Percentiles rank a stretch among this genome's conserved stretches.
These are phyloP conservation scores for Chrysomallon squamiferum DNA, from an alignment of 1,140 invertebrate genomes.

Conservation along the genomic window DNA sequence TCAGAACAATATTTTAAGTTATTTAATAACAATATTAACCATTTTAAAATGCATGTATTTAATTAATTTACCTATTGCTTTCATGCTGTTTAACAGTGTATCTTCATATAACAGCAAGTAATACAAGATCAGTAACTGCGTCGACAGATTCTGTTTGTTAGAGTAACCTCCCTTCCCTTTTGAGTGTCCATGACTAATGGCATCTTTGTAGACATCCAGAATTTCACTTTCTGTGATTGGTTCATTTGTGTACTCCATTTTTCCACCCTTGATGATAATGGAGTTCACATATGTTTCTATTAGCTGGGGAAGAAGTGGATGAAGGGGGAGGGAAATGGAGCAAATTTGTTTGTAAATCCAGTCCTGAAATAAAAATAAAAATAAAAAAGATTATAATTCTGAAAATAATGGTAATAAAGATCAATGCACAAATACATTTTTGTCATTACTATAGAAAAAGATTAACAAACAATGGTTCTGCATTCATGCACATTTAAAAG, in stretches of 20 bases:
- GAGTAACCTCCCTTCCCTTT: not conserved
- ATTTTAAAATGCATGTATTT: too few relatives aligned
- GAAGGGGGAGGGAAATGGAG: constrained; percentile 82
- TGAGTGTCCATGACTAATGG: constrained; percentile 60
- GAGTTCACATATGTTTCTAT: constrained; percentile 96
- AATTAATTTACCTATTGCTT: constrained; percentile 68
- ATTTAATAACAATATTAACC: too few relatives aligned
- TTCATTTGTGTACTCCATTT: constrained; percentile 80
- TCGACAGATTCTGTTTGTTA: constrained; percentile 70
- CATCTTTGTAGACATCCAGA: constrained; percentile 73
- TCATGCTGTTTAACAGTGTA: constrained; percentile 80
- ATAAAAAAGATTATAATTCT: too few relatives aligned
- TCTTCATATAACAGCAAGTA: constrained; percentile 95
- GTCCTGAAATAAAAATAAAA: constrained; percentile 63
- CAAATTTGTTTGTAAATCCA: constrained; percentile 96
- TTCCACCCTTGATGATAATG: constrained; percentile 75
- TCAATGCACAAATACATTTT: too few relatives aligned
- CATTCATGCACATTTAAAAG: too few relatives aligned
- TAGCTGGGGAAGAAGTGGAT: constrained; percentile 90
- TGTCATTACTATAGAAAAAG: too few relatives aligned
- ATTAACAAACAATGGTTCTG: too few relatives aligned
- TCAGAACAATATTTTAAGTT: too few relatives aligned
- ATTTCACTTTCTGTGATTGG: constrained; percentile 92
- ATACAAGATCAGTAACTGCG: constrained; percentile 89
- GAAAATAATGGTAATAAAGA: too few relatives aligned